phyloP scores from a whole-genome alignment of 2,888 invertebrate species.

The Himalopsyche japonica region DNA sequence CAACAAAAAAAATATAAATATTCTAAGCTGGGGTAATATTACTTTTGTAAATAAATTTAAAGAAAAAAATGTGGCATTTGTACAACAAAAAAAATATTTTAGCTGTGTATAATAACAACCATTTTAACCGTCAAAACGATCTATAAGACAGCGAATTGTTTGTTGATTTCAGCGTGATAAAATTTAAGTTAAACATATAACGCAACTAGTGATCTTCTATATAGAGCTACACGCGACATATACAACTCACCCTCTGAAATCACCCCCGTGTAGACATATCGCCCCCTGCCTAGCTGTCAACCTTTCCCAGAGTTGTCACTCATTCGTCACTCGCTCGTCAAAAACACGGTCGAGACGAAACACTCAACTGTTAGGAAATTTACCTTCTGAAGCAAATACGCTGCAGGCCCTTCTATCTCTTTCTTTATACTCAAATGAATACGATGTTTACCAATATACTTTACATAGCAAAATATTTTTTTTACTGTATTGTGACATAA shows the following conservation, averaged over 20 bases:
- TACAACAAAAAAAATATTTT: too few relatives aligned
- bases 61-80: too few relatives aligned
- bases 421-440: not conserved
- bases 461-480: too few relatives aligned
- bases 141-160: too few relatives aligned
- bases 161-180: not conserved
- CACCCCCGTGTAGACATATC: constrained; percentile 8
- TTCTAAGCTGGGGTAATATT: too few relatives aligned
- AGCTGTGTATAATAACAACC: too few relatives aligned
- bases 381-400: not conserved
- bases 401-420: not conserved
- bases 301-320: constrained; percentile 38
- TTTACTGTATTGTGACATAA: too few relatives aligned
- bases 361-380: not conserved
- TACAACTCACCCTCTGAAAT: not conserved
- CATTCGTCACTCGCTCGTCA: constrained; percentile 39
- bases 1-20: too few relatives aligned
- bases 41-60: too few relatives aligned
- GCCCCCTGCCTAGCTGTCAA: constrained; percentile 20
- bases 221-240: not conserved
- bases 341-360: constrained; percentile 14
- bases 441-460: too few relatives aligned
- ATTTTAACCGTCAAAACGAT: too few relatives aligned
- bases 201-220: not conserved
- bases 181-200: not conserved